Base-by-base conservation (phyloP, 2,113 vertebrate species). In the Phalacrocorax aristotelis region DNA sequence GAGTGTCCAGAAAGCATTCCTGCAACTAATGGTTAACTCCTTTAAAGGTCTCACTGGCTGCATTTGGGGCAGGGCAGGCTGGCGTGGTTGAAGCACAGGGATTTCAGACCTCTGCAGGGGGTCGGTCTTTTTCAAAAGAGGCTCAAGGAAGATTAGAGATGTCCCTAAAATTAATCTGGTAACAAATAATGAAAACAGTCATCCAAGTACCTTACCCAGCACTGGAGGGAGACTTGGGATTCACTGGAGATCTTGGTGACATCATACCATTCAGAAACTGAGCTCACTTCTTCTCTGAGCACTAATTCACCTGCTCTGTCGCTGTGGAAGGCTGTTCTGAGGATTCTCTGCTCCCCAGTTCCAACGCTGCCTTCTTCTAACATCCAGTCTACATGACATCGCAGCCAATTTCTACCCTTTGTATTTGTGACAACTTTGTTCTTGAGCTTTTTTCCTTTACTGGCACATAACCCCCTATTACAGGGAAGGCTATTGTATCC, bases 11-110 rank as follows among this genome's bases (percentile, higher is more conserved):
- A 90, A 93, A 55, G 27, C 62, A 74, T 91, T 91, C 44, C 81
- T 84, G 40, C 74, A 71, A 58, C 40, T 94, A 95, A 97, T 97
- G 70, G 93, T 91, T 97, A 96, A 97, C 84, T 87, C 36, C 89
- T 88, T 72, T 70, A 26, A 49, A 92, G 83, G 16, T 55, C 62
- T 91, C 1, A 0, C 38, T 70, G 46, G 49, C 40, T 61, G 16
- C 57, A 7, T 58, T 80, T 9, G 8, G 44, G 68, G 8, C 49
- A 60, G 79, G 38, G 44, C 64, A 93, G 46, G 58, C 2, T 15
- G 61, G 12, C 2, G 5, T 64, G 46, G 52, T 27, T 26, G 32
- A 90, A 92, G 61, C 12, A 10, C 48, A 15, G 65, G 25, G 13
- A 55, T 86, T 86, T 82, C 21, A 21, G n/a, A 64, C 17, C 27